Base-by-base conservation (phyloP, 2,113 vertebrate genomes). In the Piaya cayana region DNA sequence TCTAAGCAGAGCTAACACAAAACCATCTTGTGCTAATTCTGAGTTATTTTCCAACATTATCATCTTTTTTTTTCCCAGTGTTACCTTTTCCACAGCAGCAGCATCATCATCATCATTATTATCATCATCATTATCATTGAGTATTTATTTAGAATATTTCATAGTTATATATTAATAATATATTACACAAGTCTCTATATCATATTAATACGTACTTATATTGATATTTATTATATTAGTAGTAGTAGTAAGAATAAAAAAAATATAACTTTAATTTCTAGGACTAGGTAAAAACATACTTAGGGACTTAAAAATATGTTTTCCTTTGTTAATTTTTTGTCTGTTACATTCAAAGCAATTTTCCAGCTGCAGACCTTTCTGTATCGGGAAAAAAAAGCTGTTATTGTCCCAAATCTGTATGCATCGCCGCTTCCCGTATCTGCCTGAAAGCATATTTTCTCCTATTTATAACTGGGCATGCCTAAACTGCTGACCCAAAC, bases 391-490 rank as follows among this genome's bases (percentile, higher is more conserved):
- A 52, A 77, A 87, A 93, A 94, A 94, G 43, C 77, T 87, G 70
- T 37, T 88, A 8, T 81, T 95, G 65, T 59, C 76, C 88, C 69
- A 87, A 82, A 70, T 60, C 93, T 85, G 37, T 18, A 12, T 12
- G 53, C 64, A 58, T 39, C 83, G 56, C 92, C 79, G 65, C n/a
- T 89, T 85, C 90, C 69, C 86, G 95, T 95, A 87, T 67, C 96
- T 92, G 29, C 22, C 32, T 12, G 2, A 60, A 77, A 90, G 42
- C n/a, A 71, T 77, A 42, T 97, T 88, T 84, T 81, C 90, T 92
- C 83, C 86, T 95, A 26, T 93, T 97, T 94, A 88, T 91, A 96
- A 92, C 67, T 39, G 42, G 43, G 62, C 88, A 85, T 88, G 92
- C 76, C 88, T 96, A 49, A 32, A 53, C n/a, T 29, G 65, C 82